phyloP scores from a whole-genome alignment of 2,797 vertebrate species.

The Siniperca undulata region DNA sequence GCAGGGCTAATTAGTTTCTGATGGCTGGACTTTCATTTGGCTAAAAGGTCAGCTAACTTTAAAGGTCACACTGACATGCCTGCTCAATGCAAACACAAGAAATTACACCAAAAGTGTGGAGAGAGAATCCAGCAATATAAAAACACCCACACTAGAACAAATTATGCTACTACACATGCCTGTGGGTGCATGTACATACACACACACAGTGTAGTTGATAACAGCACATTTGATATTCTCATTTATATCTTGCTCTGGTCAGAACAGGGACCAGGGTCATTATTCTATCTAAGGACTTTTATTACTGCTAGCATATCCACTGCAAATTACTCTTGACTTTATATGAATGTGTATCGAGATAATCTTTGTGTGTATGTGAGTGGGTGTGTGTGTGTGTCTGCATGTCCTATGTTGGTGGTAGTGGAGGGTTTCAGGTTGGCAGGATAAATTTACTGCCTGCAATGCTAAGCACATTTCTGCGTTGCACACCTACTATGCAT shows the following conservation, averaged over 20 bases:
- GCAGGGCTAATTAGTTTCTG: constrained; percentile 84
- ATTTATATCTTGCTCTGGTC: constrained; percentile 72
- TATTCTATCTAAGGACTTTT: constrained; percentile 80
- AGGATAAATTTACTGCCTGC: constrained; percentile 75
- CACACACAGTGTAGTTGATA: constrained; percentile 53
- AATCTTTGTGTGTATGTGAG: constrained; percentile 43
- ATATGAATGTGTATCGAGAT: constrained; percentile 77
- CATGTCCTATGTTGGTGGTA: constrained; percentile 21
- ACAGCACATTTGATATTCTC: constrained; percentile 73
- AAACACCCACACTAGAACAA: constrained; percentile 62
- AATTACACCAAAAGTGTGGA: constrained; percentile 49
- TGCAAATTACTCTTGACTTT: constrained; percentile 82
- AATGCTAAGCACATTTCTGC: constrained; percentile 68
- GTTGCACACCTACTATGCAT: constrained; percentile 47
- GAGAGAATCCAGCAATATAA: constrained; percentile 43
- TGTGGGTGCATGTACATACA: background rate
- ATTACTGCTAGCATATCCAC: constrained; percentile 73
- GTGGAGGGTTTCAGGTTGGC: constrained; percentile 32
- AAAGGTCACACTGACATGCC: constrained; percentile 78
- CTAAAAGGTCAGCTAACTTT: constrained; percentile 83
- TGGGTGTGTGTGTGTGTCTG: constrained; percentile 29
- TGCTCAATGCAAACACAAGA: constrained; percentile 51
- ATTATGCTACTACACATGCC: constrained; percentile 42
- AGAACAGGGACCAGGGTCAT: constrained; percentile 75
- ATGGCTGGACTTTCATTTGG: constrained; percentile 82